Base-by-base conservation (phyloP, 2,888 invertebrate genomes). In the Cybosia mesomella region DNA sequence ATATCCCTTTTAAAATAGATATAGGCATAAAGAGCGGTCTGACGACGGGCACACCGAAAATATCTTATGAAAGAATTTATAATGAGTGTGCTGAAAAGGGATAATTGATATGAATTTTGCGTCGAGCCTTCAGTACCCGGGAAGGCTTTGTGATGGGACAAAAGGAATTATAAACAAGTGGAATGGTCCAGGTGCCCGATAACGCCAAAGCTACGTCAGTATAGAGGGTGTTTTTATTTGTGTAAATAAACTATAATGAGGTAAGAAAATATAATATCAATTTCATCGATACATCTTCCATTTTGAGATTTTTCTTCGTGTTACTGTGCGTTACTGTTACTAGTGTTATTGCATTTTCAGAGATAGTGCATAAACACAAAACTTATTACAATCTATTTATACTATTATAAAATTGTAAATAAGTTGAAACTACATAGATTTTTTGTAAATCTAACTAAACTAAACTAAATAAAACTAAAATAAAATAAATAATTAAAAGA, bases 21-120 rank as follows among this genome's bases (percentile, higher is more conserved):
- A 66, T 65, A 63, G 28, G 28, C 5, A 28, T 28, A 78, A 73
- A 80, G 63, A 70, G 70, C 68, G 65, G 32, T 24, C 10, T 55
- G 63, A 36, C 61, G 64, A 61, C 67, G 60, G 58, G 59, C 13
- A 66, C 74, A 76, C 81, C 79, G 83, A 83, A 89, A 89, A 89
- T 91, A 91, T 91, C 91, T 91, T 91, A 86, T 91, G 91, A 90
- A 91, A 89, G 91, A 91, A 91, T 91, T 85, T 81, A 83, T 91
- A 91, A 92, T 91, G 90, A 90, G 89, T 69, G 70, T 72, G 79
- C 70, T 83, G 83, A 84, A 87, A 84, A 85, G 85, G 87, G 88
- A 91, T 92, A 92, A 92, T 92, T 92, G 91, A 92, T 92, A 91
- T 91, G 88, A 91, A 90, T 91, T 92, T 91, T 85, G 85, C 87